Base-by-base conservation (phyloP, 2,797 vertebrate species). In the Gymnocypris eckloni region DNA sequence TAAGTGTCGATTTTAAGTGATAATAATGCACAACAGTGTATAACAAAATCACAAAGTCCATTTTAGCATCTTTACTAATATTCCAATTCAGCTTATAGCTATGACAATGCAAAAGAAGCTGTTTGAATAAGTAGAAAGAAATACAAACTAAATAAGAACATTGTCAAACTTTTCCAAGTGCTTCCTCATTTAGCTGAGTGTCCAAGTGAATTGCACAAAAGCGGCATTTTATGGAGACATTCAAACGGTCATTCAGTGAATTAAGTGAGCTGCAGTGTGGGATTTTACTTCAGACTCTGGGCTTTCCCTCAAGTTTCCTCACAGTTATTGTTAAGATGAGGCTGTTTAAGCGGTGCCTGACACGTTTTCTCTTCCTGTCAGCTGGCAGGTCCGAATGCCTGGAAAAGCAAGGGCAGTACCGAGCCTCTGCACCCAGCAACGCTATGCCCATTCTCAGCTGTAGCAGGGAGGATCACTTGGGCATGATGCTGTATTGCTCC, bases 401-500 rank as follows among this genome's bases (percentile, higher is more conserved):
- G 39, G 79, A 87, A 56, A 86, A 84, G 59, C 56, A 85, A 43
- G 39, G 81, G 41, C 59, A 54, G 61, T 59, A 20, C 33, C 84
- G 69, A 37, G 80, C 78, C 77, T 15, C 4, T 8, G 86, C 81
- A 73, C 90, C 87, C 80, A 93, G 94, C 0, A 67, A 80, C 4
- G 92, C 93, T n/a, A 54, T 93, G 3, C 18, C 16, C 2, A 93
- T 95, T 87, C 93, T 92, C 72, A 86, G 1, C 28, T 89, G 85
- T 80, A 84, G 43, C 2, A 2, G 52, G 41, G 7, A 69, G 10
- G 41, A 54, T 82, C 2, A 87, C 89, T 86, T 71, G 0, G 79
- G 91, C 25, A 1, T 92, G 89, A 93, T 95, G 89, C 86, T 95
- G 73, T 95, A 94, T 54, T 81, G 72, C 37, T 96, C 95, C 64